Evolutionary conservation across 2,113 vertebrate genomes (phyloP).

Genomic region (Thomomys bottae): DNA sequence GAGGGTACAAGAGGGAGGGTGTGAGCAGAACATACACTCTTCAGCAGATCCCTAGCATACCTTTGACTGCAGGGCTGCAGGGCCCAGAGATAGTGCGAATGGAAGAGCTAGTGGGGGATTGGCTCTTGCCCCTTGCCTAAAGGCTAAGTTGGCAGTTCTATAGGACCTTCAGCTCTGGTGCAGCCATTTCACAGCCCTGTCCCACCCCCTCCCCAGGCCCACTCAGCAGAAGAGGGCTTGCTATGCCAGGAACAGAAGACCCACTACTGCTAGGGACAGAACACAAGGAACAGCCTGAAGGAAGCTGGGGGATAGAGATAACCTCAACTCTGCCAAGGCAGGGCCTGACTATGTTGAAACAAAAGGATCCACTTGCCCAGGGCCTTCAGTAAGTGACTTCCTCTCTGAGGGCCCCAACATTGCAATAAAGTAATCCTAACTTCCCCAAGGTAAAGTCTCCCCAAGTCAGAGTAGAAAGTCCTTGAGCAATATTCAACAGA

Average conservation of each 20-base stretch:
- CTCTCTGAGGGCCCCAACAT: background rate
- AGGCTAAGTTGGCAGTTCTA: background rate
- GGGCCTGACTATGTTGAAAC: background rate
- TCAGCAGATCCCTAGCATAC: background rate
- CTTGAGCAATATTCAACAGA: constrained; percentile 36
- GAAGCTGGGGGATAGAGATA: background rate
- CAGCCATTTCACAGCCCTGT: background rate
- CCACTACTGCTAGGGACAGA: constrained; percentile 35
- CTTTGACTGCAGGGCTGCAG: background rate
- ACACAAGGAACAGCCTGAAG: background rate
- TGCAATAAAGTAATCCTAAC: constrained; percentile 35
- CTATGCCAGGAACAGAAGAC: constrained; percentile 11
- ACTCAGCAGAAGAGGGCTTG: background rate
- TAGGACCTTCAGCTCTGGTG: background rate
- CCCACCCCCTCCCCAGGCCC: background rate
- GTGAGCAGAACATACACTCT: constrained; percentile 13
- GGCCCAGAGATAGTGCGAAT: background rate
- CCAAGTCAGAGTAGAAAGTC: constrained; percentile 34
- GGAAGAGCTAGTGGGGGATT: background rate
- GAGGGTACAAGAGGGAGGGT: constrained; percentile 25
- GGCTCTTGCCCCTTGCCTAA: background rate
- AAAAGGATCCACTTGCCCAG: background rate
- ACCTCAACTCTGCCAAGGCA: background rate
- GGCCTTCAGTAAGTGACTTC: constrained; percentile 50
- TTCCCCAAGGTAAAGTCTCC: constrained; percentile 4